These are phyloP conservation scores for Papilio polyxenes DNA, from an alignment of 1,140 invertebrate species.

Conservation along the genomic window DNA sequence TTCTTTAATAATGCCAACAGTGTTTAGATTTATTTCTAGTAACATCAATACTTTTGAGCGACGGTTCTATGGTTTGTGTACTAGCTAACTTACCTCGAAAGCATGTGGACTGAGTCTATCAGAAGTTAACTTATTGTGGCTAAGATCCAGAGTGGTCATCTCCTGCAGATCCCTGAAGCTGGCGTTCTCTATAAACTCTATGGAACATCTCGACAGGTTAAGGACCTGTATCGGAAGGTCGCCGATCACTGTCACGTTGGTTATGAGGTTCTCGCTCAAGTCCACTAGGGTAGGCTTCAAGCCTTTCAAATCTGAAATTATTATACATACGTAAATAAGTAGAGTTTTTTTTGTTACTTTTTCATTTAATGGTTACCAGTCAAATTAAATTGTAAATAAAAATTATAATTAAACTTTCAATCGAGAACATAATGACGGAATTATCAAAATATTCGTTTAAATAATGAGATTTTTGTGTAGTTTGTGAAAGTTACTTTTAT, in stretches of 20 bases:
- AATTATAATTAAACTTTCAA: background rate
- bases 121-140: slow-evolving; percentile 83
- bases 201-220: slow-evolving; percentile 80
- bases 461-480: background rate
- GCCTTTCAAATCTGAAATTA: slow-evolving; percentile 63
- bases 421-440: too few species aligned
- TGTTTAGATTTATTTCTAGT: too few species aligned
- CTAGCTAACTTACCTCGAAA: slow-evolving; percentile 82
- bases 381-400: background rate
- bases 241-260: slow-evolving; percentile 63
- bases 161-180: slow-evolving; percentile 84
- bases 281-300: slow-evolving; percentile 74
- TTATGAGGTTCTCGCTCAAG: slow-evolving; percentile 76
- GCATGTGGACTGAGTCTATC: slow-evolving; percentile 82
- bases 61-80: too few species aligned
- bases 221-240: slow-evolving; percentile 65
- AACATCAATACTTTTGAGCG: too few species aligned
- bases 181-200: slow-evolving; percentile 81
- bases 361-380: too few species aligned
- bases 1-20: too few species aligned
- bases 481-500: background rate
- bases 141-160: slow-evolving; percentile 84
- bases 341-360: background rate
- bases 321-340: background rate
- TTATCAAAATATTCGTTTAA: too few species aligned